A percentile compares a stretch with the other conserved stretches of the same genome.
These are phyloP conservation scores for Lemur catta DNA, from an alignment of 2,797 vertebrate species.

Conservation along the genomic window DNA sequence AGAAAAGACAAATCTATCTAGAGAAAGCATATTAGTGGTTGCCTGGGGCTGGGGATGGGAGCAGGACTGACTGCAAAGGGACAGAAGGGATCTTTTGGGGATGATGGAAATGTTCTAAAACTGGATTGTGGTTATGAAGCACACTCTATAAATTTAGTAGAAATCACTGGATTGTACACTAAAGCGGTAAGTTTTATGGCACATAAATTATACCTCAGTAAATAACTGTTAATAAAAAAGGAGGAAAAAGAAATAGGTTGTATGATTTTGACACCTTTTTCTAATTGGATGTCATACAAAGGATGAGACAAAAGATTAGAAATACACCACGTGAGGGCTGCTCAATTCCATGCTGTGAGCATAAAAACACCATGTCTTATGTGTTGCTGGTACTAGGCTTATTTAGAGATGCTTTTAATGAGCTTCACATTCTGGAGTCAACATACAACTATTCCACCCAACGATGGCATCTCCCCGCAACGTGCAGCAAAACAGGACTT, in stretches of 20 bases:
- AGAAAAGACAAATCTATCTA: background rate
- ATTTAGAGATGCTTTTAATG: background rate
- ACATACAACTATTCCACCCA: no score
- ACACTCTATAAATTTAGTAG: background rate
- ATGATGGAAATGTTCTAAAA: background rate
- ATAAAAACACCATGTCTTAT: background rate
- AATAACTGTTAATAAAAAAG: background rate
- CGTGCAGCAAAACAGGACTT: background rate
- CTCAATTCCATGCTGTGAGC: background rate
- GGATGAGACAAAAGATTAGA: background rate
- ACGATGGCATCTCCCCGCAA: background rate
- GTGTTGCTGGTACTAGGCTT: background rate
- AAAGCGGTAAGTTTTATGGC: background rate
- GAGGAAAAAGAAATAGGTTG: background rate
- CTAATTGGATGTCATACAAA: background rate
- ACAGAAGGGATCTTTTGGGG: background rate
- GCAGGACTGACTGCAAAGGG: background rate
- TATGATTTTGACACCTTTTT: background rate
- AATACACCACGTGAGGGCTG: background rate
- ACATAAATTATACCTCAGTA: background rate
- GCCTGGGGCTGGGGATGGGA: background rate
- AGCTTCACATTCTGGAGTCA: background rate
- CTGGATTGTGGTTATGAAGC: background rate
- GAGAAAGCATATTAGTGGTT: background rate
- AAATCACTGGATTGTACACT: background rate